Base-by-base conservation (phyloP, 2,888 invertebrate genomes). In the Sthenelais limicola region DNA sequence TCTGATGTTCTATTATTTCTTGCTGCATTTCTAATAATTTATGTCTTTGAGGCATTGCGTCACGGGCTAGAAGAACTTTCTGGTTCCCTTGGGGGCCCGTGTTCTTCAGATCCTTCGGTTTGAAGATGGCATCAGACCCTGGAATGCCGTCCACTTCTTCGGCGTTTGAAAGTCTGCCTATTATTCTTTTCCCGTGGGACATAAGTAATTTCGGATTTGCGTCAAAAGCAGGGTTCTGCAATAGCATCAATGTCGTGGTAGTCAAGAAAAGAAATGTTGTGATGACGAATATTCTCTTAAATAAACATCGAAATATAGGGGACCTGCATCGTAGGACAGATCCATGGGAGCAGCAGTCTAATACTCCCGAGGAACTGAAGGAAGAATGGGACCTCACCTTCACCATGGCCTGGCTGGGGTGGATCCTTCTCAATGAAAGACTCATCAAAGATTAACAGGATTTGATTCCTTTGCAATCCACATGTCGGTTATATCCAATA, bases 231-330 rank as follows among this genome's bases (percentile, higher is more conserved):
- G 30, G 56, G 3, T 3, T n/a, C 62, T 38, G 35, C 4, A 38
- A 43, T 43, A 62, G 24, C 26, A 62, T 38, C 4, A 62, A 12
- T 43, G 43, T 2, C 12, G 62, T 62, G 62, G 62, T 62, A 15
- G 38, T 38, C 26, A 38, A 35, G 38, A 62, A 35, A 26, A 62
- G 38, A n/a, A 35, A 62, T 4, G 62, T 62, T 2, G 38, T 38
- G 21, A 38, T 21, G 38, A 62, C 62, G 38, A 62, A 62, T 26
- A 62, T 26, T 21, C 62, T 35, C 38, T 43, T 35, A 43, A 62
- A 62, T 3, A 62, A 35, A 18, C 62, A 62, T 3, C 56, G 56
- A 21, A 56, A 28, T 3, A 56, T 12, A 1, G 56, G 56, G 3
- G 56, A 32, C 3, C 56, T n/a, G n/a, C n/a, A n/a, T n/a, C n/a